Conservation (phyloP, 2,888 invertebrate genomes). For the Luffia ferchaultella region DNA sequence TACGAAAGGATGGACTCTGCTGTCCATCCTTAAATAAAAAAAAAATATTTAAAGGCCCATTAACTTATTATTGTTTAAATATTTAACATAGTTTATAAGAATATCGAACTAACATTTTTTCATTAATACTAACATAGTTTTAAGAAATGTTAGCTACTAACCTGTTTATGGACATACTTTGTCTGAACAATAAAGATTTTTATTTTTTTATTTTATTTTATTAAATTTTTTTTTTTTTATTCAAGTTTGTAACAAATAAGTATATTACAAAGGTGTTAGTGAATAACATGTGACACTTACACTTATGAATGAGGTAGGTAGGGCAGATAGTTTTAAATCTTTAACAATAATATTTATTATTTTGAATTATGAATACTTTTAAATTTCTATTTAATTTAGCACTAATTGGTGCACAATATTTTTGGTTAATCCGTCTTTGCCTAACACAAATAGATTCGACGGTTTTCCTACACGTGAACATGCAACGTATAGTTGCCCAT, state of each 20-base stretch:
- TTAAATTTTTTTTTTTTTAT: constrained; percentile 11
- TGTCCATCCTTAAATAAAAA: too few species aligned
- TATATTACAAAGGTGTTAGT: constrained; percentile 9
- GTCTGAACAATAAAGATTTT: too few species aligned
- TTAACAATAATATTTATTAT: constrained; percentile 16
- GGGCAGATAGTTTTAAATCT: constrained; percentile 15
- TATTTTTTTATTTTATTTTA: too few species aligned
- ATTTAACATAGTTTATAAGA: too few species aligned
- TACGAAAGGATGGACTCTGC: too few species aligned
- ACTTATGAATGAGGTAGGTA: constrained; percentile 18
- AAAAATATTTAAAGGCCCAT: too few species aligned
- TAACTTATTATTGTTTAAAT: too few species aligned
- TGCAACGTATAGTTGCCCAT: constrained; percentile 29
- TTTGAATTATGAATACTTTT: constrained; percentile 18
- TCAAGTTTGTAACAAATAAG: constrained; percentile 15
- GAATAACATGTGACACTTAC: constrained; percentile 17
- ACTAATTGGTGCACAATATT: constrained; percentile 20
- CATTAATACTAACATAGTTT: too few species aligned
- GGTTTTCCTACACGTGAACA: constrained; percentile 22
- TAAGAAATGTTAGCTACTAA: too few species aligned
- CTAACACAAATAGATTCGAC: constrained; percentile 18
- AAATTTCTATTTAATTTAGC: constrained; percentile 17
- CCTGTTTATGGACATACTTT: too few species aligned
- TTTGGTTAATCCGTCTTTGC: constrained; percentile 19
- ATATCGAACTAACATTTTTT: too few species aligned